phyloP scores from a whole-genome alignment of 1,140 invertebrate genomes.

The Pseudomyrmex gracilis region DNA sequence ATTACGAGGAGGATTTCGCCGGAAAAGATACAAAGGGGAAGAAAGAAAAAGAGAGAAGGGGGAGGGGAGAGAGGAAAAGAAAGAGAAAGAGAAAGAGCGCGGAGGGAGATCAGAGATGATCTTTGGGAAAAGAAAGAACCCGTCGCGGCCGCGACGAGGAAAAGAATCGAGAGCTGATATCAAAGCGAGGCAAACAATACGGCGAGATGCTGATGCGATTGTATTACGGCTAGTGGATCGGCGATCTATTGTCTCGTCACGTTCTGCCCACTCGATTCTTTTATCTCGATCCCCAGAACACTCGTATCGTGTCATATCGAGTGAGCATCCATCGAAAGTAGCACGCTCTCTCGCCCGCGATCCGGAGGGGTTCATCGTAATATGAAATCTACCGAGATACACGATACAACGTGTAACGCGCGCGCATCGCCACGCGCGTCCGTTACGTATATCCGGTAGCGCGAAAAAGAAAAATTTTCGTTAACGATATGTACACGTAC shows the following conservation, averaged over 20 bases:
- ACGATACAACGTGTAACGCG: constrained; percentile 41
- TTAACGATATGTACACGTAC: constrained; percentile 72
- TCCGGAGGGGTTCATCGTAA: constrained; percentile 64
- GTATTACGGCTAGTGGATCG: constrained; percentile 85
- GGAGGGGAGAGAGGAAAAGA: constrained; percentile 27
- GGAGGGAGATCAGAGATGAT: constrained; percentile 13
- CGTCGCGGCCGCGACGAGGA: constrained; percentile 57
- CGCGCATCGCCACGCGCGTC: constrained; percentile 13
- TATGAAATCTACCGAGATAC: constrained; percentile 63
- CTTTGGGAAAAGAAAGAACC: constrained; percentile 48
- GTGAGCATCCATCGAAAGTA: constrained; percentile 86
- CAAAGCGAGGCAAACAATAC: constrained; percentile 84
- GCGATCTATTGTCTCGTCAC: constrained; percentile 86
- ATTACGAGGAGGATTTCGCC: constrained; percentile 74
- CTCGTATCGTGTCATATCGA: constrained; percentile 83
- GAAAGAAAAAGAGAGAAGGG: constrained; percentile 19
- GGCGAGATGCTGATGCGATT: constrained; percentile 86
- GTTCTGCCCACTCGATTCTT: constrained; percentile 85
- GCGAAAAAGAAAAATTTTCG: constrained; percentile 13
- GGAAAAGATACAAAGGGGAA: constrained; percentile 23
- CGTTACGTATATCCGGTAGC: constrained; percentile 7
- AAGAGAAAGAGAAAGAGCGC: constrained; percentile 6
- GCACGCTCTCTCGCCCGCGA: constrained; percentile 75
- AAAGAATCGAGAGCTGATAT: constrained; percentile 80
- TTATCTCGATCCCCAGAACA: constrained; percentile 84